These are phyloP conservation scores for Habroteleia sp. DNA, from an alignment of 2,888 invertebrate species.

Conservation along the genomic window DNA sequence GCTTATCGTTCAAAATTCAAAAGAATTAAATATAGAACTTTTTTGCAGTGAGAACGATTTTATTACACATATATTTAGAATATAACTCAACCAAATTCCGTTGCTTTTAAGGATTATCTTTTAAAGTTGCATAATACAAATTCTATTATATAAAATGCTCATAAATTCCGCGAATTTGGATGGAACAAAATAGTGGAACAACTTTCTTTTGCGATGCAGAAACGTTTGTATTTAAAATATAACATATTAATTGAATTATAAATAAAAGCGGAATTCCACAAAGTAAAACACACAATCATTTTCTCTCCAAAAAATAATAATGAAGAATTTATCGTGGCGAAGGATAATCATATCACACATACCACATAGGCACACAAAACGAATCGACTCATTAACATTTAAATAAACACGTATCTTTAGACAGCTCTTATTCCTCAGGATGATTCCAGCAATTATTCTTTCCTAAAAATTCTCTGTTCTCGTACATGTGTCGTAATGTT, in stretches of 20 bases:
- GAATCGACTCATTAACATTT: slow-evolving; percentile 61
- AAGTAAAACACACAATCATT: slow-evolving; percentile 20
- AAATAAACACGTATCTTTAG: slow-evolving; percentile 59
- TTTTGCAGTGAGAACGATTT: too few relatives aligned
- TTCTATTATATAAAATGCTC: too few relatives aligned
- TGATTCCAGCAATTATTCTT: slow-evolving; percentile 56
- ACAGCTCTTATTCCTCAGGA: slow-evolving; percentile 55
- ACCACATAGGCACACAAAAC: too few relatives aligned
- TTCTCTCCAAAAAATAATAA: slow-evolving; percentile 36
- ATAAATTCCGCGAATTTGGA: too few relatives aligned
- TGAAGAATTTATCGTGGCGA: slow-evolving; percentile 47
- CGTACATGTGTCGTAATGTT: slow-evolving; percentile 59
- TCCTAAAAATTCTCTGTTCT: slow-evolving; percentile 49
- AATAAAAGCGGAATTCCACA: slow-evolving; percentile 5
- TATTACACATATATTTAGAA: too few relatives aligned
- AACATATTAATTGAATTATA: slow-evolving; percentile 9
- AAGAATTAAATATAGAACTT: too few relatives aligned
- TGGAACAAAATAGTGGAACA: background rate
- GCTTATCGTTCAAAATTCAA: too few relatives aligned
- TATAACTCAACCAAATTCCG: too few relatives aligned
- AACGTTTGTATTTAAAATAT: slow-evolving; percentile 14
- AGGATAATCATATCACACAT: slow-evolving; percentile 53
- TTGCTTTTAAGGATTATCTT: too few relatives aligned
- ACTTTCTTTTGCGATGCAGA: background rate
- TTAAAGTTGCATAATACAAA: too few relatives aligned